A percentile compares a stretch with the other conserved stretches of the same genome.
These are phyloP conservation scores for Amphiprion clarkii DNA, from an alignment of 2,797 vertebrate genomes.

Conservation along the genomic window DNA sequence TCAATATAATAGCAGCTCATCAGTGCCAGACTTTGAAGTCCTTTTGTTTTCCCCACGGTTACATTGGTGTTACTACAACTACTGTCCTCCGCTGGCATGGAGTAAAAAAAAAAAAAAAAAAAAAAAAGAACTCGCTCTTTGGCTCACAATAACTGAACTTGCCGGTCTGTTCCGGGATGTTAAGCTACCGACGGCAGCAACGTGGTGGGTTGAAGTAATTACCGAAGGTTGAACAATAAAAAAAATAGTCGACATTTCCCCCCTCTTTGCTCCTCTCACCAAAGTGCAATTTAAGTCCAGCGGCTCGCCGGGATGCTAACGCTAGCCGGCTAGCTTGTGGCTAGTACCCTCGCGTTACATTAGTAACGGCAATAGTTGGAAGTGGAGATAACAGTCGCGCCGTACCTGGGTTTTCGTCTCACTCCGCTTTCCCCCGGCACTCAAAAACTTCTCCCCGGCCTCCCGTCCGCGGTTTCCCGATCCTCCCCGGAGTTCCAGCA, in stretches of 20 bases:
- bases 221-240: neutral
- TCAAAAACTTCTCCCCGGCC: constrained; percentile 69
- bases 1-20: constrained; percentile 7
- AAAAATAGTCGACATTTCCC: neutral
- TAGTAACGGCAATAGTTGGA: constrained; percentile 81
- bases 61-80: constrained; percentile 39
- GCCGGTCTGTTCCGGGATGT: neutral
- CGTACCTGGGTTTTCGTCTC: constrained; percentile 70
- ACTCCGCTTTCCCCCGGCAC: constrained; percentile 41
- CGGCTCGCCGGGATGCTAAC: constrained; percentile 70
- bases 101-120: constrained; percentile 8
- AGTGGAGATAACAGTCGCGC: constrained; percentile 75
- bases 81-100: neutral
- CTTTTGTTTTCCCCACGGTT: constrained; percentile 76
- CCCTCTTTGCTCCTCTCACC: constrained; percentile 4
- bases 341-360: constrained; percentile 74
- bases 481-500: constrained; percentile 28
- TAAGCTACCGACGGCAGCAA: neutral
- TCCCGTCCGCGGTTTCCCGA: neutral
- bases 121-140: constrained; percentile 37
- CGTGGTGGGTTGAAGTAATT: neutral
- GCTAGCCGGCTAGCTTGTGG: constrained; percentile 81
- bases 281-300: constrained; percentile 58
- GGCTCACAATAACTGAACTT: constrained; percentile 36
- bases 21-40: constrained; percentile 59